Conservation (phyloP, 1,140 invertebrate genomes). For the Atta colombica region DNA sequence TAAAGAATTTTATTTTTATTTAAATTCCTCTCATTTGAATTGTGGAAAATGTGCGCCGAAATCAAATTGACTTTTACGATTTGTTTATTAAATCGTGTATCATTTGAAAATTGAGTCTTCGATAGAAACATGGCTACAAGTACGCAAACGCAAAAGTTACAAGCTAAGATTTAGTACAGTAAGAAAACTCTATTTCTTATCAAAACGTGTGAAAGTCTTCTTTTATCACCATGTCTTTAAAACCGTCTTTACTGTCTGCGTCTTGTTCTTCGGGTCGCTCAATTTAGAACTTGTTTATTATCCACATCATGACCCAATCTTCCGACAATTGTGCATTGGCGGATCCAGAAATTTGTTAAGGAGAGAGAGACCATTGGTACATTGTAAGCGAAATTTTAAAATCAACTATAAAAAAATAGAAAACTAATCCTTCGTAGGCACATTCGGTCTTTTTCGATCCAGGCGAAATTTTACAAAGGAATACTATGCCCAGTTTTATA, state of each 20-base stretch:
- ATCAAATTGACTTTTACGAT: not conserved
- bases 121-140: not conserved
- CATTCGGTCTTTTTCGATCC: too few species aligned
- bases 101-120: not conserved
- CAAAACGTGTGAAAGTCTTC: not conserved
- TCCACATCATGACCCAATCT: too few species aligned
- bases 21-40: not conserved
- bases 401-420: too few species aligned
- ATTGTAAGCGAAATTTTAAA: too few species aligned
- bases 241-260: conserved; percentile 1
- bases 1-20: not conserved
- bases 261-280: conserved; percentile 8
- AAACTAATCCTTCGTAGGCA: too few species aligned
- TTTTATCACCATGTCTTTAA: conserved; percentile 14
- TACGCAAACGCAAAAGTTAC: not conserved
- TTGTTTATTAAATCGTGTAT: not conserved
- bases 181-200: not conserved
- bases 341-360: too few species aligned
- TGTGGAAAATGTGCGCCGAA: not conserved
- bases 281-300: not conserved
- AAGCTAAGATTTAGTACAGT: not conserved
- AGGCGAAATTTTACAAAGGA: too few species aligned
- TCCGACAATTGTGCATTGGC: too few species aligned
- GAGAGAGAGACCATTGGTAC: too few species aligned
- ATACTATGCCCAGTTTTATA: too few species aligned